phyloP scores from a whole-genome alignment of 2,888 invertebrate genomes.

The Quadroppia sp. region DNA sequence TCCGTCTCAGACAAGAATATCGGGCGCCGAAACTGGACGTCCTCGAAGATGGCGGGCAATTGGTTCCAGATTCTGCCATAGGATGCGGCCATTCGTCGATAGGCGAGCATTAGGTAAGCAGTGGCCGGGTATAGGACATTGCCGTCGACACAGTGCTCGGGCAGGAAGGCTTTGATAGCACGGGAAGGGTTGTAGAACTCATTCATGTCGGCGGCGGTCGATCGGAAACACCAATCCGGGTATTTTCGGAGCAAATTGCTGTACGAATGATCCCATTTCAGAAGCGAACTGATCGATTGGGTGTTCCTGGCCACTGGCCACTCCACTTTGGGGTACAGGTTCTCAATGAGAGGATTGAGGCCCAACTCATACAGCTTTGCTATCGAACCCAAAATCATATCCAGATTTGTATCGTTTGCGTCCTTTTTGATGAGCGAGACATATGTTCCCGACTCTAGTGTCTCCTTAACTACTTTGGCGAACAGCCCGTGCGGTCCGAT shows the following conservation, averaged over 20 bases:
- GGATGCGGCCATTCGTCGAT: constrained; percentile 66
- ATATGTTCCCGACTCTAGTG: constrained; percentile 54
- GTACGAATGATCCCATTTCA: constrained; percentile 80
- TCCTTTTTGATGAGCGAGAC: constrained; percentile 76
- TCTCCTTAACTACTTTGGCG: constrained; percentile 3
- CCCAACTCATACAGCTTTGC: constrained; percentile 78
- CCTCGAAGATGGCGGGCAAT: constrained; percentile 31
- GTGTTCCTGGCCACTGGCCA: constrained; percentile 82
- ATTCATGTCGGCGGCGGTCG: constrained; percentile 58
- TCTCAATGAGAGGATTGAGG: constrained; percentile 66
- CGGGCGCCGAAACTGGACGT: constrained; percentile 25
- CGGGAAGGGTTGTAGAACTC: no score
- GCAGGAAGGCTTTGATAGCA: not conserved
- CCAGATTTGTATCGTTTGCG: constrained; percentile 69
- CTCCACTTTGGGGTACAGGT: constrained; percentile 62
- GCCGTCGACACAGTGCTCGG: constrained; percentile 54
- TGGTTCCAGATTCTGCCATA: constrained; percentile 3
- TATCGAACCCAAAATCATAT: constrained; percentile 69
- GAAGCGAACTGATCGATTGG: constrained; percentile 76
- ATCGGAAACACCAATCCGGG: constrained; percentile 43
- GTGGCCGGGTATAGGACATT: constrained; percentile 58
- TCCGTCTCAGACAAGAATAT: constrained; percentile 9
- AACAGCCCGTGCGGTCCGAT: constrained; percentile 86
- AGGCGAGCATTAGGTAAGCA: constrained; percentile 63
- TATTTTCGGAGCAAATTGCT: constrained; percentile 53